phyloP scores from a whole-genome alignment of 2,797 vertebrate genomes.

The Muscicapa comitata region DNA sequence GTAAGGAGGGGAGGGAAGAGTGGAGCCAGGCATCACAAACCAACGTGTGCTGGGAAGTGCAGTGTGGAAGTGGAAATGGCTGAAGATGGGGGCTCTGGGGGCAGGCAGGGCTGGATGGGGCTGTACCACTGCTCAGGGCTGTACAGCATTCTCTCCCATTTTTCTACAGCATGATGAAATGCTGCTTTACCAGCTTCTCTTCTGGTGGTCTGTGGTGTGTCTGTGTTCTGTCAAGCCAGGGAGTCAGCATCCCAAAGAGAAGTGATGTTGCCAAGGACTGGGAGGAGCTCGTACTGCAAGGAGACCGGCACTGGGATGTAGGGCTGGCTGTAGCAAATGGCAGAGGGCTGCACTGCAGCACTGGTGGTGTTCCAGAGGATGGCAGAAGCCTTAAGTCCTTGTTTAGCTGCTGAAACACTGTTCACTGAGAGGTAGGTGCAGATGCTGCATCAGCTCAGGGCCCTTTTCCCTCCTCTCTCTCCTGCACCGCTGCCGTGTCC shows the following conservation, averaged over 20 bases:
- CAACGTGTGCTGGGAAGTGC: background rate
- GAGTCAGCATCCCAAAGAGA: background rate
- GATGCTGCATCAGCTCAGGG: background rate
- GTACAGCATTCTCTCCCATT: background rate
- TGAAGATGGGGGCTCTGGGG: background rate
- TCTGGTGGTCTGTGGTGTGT: background rate
- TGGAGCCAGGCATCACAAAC: background rate
- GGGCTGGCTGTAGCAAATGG: background rate
- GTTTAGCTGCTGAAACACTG: background rate
- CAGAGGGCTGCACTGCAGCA: background rate
- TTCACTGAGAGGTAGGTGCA: background rate
- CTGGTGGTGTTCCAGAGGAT: background rate
- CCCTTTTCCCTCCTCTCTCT: background rate
- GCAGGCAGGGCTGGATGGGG: background rate
- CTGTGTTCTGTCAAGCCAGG: background rate
- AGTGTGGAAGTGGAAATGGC: background rate
- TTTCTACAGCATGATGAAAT: background rate
- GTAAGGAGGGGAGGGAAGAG: rapidly evolving
- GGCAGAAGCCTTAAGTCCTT: background rate
- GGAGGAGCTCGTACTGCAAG: background rate
- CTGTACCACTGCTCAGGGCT: background rate
- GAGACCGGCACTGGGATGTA: background rate
- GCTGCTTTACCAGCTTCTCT: background rate
- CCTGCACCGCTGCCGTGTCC: background rate
- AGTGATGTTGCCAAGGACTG: background rate